These are phyloP conservation scores for Cerceris ruficornis DNA, from an alignment of 2,888 invertebrate genomes.

Conservation along the genomic window DNA sequence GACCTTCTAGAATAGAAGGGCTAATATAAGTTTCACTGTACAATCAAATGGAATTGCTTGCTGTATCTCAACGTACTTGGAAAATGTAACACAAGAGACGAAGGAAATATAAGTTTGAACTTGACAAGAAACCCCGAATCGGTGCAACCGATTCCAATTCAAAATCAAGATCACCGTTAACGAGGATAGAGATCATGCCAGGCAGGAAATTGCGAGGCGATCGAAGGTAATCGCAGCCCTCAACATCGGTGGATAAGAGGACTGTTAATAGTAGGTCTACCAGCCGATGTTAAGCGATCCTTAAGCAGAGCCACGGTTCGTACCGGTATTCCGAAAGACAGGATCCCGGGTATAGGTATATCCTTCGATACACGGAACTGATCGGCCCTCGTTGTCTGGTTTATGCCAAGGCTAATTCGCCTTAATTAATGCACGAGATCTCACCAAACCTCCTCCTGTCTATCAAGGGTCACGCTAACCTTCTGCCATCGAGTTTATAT, in stretches of 20 bases:
- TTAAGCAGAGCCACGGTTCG: conserved; percentile 19
- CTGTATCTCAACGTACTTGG: too few relatives aligned
- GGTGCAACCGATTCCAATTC: conserved; percentile 22
- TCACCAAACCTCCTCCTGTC: conserved; percentile 68
- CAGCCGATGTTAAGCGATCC: conserved; percentile 16
- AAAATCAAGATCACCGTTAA: conserved; percentile 20
- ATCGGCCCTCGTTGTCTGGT: conserved; percentile 55
- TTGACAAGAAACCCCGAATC: too few relatives aligned
- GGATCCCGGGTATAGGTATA: conserved; percentile 33
- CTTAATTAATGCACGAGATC: conserved; percentile 74
- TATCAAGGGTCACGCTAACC: conserved; percentile 70
- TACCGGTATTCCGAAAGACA: conserved; percentile 7
- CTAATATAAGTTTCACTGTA: too few relatives aligned
- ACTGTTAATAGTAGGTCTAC: conserved; percentile 68
- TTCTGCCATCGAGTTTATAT: conserved; percentile 37
- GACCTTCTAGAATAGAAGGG: too few relatives aligned
- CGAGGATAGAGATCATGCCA: conserved; percentile 50
- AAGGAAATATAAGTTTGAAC: too few relatives aligned
- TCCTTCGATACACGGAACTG: conserved; percentile 53
- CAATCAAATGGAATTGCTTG: too few relatives aligned
- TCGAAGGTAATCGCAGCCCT: conserved; percentile 60
- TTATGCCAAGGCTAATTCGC: conserved; percentile 68
- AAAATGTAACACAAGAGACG: too few relatives aligned
- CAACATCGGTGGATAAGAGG: conserved; percentile 65
- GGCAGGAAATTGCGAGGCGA: conserved; percentile 64